Evolutionary conservation across 2,888 invertebrate species (phyloP), one percentile per base, ranked within the genome.

Genomic region (Gasteruption jaculator): DNA sequence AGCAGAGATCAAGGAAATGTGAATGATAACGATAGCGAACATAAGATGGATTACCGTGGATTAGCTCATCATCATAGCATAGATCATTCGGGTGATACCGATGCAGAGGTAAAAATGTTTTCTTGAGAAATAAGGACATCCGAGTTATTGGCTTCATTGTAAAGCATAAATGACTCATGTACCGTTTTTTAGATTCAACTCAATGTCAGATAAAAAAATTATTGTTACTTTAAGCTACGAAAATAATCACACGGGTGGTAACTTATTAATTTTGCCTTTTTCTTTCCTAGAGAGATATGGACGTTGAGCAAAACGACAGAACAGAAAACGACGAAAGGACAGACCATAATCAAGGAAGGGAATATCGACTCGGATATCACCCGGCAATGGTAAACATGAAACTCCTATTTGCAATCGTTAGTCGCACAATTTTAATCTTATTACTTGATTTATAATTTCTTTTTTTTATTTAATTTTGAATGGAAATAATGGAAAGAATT

Each of bases 361-460:
- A 67, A 49, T 59, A 64, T 50, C 59, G 62, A 52, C 56, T 66
- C 42, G 60, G 57, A 7, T 62, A 65, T 35, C 65, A 65, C 46
- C 58, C 63, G 16, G 61, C 58, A 32, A 60, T 64, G 61, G 66
- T 67, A 31, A 51, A 55, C n/a, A n/a, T n/a, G n/a, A n/a, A n/a
- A n/a, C n/a, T n/a, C n/a, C n/a, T n/a, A n/a, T n/a, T n/a, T n/a
- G n/a, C n/a, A n/a, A n/a, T n/a, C n/a, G n/a, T n/a, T n/a, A n/a
- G n/a, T n/a, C n/a, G n/a, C n/a, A n/a, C n/a, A n/a, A n/a, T n/a
- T n/a, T n/a, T n/a, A n/a, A n/a, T n/a, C n/a, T n/a, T n/a, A n/a
- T n/a, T n/a, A n/a, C n/a, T n/a, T n/a, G n/a, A n/a, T n/a, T n/a
- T n/a, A n/a, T n/a, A n/a, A n/a, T n/a, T n/a, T n/a, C n/a, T n/a